phyloP scores from a whole-genome alignment of 1,140 invertebrate genomes.

The Hestina assimilis region DNA sequence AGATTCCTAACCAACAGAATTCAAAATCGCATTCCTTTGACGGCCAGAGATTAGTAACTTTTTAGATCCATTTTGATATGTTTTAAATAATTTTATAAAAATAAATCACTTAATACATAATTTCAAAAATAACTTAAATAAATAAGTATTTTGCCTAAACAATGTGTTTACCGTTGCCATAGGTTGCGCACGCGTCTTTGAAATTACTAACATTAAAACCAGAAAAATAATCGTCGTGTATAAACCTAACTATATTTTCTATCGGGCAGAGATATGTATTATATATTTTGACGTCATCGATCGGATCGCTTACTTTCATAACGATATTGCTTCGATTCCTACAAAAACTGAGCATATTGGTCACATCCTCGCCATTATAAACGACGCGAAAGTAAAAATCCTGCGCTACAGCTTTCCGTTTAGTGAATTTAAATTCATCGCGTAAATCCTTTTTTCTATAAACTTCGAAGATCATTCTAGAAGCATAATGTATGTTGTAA shows the following conservation, averaged over 20 bases:
- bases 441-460: conserved; percentile 79
- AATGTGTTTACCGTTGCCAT: conserved; percentile 46
- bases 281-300: conserved; percentile 50
- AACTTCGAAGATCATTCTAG: conserved; percentile 91
- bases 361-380: conserved; percentile 92
- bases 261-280: conserved; percentile 86
- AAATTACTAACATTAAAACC: conserved; percentile 90
- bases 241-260: conserved; percentile 89
- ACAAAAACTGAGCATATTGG: conserved; percentile 89
- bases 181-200: conserved; percentile 86
- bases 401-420: conserved; percentile 77
- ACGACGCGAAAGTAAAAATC: conserved; percentile 90
- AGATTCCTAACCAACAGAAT: too few species aligned
- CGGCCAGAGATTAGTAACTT: too few species aligned
- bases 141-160: conserved; percentile 28
- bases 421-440: conserved; percentile 77
- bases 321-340: conserved; percentile 72
- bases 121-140: not conserved
- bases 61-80: not conserved
- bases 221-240: conserved; percentile 91
- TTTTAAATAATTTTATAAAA: not conserved
- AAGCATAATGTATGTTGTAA: conserved; percentile 86
- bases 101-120: too few species aligned
- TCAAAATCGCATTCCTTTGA: too few species aligned
- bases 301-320: conserved; percentile 55